Base-by-base conservation (phyloP, 2,113 vertebrate genomes). In the Alectura lathami region DNA sequence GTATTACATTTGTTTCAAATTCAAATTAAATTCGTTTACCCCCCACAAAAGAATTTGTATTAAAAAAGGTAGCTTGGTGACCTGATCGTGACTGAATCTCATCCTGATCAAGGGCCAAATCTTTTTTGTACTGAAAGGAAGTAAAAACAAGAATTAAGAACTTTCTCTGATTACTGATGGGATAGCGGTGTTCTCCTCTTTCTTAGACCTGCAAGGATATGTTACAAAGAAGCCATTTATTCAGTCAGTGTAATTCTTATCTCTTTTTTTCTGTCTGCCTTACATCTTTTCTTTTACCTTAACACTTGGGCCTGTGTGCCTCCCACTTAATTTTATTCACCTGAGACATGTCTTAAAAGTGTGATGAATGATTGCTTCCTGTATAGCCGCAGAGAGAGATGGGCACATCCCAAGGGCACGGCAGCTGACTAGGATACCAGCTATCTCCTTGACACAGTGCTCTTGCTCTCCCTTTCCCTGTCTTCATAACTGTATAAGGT, bases 151-250 rank as follows among this genome's bases (percentile, higher is more conserved):
- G 83, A 87, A 79, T 93, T 77, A 96, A 92, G 91, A 86, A 82
- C 88, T 93, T 93, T 94, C 91, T 97, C 81, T 91, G 86, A 93
- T 96, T 96, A 91, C 88, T 4, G 0, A 45, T 66, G 48, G 75
- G 53, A 88, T 89, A 95, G 43, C 47, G 72, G 26, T 21, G 38
- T 85, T 89, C 64, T 88, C 54, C 32, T 45, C 75, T 93, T 94
- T 86, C 80, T 84, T 67, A 36, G 87, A 68, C 78, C 81, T 95
- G 66, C 82, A 86, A 87, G 34, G 57, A 94, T 89, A 89, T 54
- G 79, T 56, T 89, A 87, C 89, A 95, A 96, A 93, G 90, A 83
- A 92, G 72, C 50, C 83, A 80, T 94, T 96, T 95, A 66, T 93
- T 85, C 84, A 59, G 67, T 38, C 54, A 42, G 8, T n/a, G 30